Conservation (phyloP, 1,140 invertebrate genomes). For the Neotoxoptera formosana region DNA sequence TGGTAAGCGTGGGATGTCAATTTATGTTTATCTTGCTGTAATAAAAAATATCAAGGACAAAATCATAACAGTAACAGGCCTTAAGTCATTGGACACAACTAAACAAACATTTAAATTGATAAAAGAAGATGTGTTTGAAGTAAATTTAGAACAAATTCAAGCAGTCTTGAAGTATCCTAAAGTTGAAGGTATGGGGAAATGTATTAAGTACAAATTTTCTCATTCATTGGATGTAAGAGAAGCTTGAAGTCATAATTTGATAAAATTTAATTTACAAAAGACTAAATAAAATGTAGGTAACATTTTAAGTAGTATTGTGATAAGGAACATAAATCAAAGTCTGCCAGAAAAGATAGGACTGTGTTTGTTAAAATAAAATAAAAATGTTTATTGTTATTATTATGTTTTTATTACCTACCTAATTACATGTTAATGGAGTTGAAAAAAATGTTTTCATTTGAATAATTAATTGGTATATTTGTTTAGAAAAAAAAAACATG, state of each 20-base stretch:
- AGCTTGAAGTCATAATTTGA: background rate
- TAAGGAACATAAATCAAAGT: too few species aligned
- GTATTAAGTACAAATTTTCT: background rate
- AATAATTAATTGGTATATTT: too few species aligned
- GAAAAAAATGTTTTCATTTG: too few species aligned
- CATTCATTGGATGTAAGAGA: background rate
- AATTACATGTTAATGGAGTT: too few species aligned
- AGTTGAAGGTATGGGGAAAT: background rate
- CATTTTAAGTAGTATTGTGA: too few species aligned
- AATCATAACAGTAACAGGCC: background rate
- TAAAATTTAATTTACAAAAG: background rate
- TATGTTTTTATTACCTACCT: too few species aligned
- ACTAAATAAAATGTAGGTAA: background rate
- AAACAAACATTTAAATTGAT: background rate
- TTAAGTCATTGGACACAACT: background rate
- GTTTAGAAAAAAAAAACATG: too few species aligned
- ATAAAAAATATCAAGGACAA: background rate
- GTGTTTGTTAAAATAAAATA: too few species aligned
- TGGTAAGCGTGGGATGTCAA: background rate
- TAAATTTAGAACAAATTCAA: background rate
- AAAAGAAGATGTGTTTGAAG: background rate
- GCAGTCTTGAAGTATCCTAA: background rate
- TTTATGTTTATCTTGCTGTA: background rate
- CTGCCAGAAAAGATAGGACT: too few species aligned
- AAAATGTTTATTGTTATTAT: too few species aligned